Evolutionary conservation across 2,797 vertebrate genomes (phyloP).

Genomic region (Synaphobranchus kaupii): DNA sequence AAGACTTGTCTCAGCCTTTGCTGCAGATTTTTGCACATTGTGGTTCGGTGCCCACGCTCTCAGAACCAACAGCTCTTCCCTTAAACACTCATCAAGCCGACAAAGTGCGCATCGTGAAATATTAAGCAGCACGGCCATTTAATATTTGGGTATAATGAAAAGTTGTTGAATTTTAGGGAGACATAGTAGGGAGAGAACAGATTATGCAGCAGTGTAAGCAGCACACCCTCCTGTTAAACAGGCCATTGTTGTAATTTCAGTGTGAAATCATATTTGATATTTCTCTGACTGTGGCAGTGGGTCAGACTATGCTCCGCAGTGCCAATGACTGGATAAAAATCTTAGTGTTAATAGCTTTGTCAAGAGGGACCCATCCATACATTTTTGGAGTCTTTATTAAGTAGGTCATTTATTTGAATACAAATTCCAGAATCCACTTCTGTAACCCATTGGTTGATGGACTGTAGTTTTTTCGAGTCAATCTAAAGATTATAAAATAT

Average conservation of each 20-base stretch:
- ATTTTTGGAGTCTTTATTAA: conserved; percentile 54
- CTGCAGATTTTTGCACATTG: not conserved
- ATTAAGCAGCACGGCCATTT: not conserved
- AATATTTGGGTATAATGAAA: not conserved
- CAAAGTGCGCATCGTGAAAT: conserved; percentile 1
- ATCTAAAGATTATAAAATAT: conserved; percentile 65
- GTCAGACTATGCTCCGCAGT: conserved; percentile 44
- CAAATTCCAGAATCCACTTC: conserved; percentile 67
- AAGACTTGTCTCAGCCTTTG: not conserved
- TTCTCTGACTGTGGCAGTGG: conserved; percentile 34
- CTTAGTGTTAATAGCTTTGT: conserved; percentile 63
- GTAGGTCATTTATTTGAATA: conserved; percentile 68
- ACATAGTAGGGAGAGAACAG: not conserved
- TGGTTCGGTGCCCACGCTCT: not conserved
- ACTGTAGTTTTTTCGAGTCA: conserved; percentile 73
- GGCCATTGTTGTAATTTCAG: conserved; percentile 27
- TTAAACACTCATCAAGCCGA: not conserved
- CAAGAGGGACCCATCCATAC: conserved; percentile 55
- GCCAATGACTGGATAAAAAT: conserved; percentile 65
- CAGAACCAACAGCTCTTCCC: not conserved
- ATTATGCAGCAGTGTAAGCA: conserved; percentile 19
- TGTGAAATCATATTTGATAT: conserved; percentile 36
- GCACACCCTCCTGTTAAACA: not conserved
- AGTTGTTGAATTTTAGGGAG: not conserved
- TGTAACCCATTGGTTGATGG: conserved; percentile 51